A percentile compares a stretch with the other conserved stretches of the same genome.
Conservation (phyloP, 2,113 vertebrate species). For the Silurus meridionalis region DNA sequence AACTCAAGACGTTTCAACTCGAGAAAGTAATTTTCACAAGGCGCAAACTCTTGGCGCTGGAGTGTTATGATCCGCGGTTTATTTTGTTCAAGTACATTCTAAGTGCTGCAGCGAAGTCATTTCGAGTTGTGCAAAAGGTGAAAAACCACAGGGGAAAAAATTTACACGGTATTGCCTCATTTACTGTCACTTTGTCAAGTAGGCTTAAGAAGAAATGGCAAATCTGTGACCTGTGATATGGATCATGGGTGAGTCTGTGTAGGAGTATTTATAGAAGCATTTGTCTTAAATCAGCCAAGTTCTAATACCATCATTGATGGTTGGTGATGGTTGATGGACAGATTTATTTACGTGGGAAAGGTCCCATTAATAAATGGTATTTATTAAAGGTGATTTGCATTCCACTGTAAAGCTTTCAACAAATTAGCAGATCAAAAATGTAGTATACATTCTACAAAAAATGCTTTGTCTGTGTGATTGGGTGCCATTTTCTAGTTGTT, state of each 20-base stretch:
- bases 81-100: background rate
- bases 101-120: background rate
- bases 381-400: background rate
- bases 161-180: background rate
- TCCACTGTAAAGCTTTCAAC: background rate
- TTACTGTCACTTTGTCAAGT: background rate
- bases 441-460: background rate
- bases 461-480: background rate
- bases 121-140: background rate
- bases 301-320: background rate
- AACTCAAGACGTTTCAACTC: background rate
- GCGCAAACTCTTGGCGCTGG: background rate
- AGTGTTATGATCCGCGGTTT: slow-evolving; percentile 2
- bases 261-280: background rate
- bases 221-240: background rate
- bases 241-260: background rate
- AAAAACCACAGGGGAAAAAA: background rate
- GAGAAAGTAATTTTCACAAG: background rate
- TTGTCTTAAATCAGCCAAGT: background rate
- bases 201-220: background rate
- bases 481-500: background rate
- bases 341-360: no score
- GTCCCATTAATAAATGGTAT: no score
- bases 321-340: no score
- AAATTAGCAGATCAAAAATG: background rate